Evolutionary conservation across 2,888 invertebrate genomes (phyloP), one percentile per base, ranked within the genome.

Genomic region (Chymomyza procnemis): DNA sequence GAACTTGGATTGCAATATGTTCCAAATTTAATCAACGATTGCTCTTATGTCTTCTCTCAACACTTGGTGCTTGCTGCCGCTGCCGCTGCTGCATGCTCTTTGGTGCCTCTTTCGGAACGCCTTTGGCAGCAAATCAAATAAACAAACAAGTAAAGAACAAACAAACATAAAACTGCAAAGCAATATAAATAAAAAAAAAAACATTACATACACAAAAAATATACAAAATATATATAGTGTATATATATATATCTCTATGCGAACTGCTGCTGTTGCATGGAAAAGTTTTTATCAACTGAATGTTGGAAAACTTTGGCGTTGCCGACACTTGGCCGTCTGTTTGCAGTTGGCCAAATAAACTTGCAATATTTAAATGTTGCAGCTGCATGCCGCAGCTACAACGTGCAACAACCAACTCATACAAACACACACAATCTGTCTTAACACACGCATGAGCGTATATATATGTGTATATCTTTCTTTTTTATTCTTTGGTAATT

Each of bases 271-370:
- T 41, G 34, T 3, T 41, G 34, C 34, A 30, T 48, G 2, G 47
- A 30, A 50, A 80, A 78, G 58, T 72, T 75, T 73, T 68, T 70
- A 71, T 83, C 73, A 67, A 69, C 64, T 41, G 34, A 41, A 41
- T 41, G 34, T 12, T 64, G 67, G 9, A 34, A 22, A n/a, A 55
- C 21, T 52, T 48, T 56, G 50, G 55, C 65, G 64, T 63, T 67
- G 69, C 58, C 52, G 73, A 75, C 69, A 75, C 76, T 78, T 73
- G 59, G 67, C 66, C 63, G 22, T 54, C 54, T 63, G 54, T 55
- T 63, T 57, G 66, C 54, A 50, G 52, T 52, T 26, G 1, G 22
- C 50, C 63, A 59, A 59, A 59, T 22, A 14, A 62, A 65, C 54
- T 12, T 63, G 48, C 18, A 62, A 41, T 52, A 48, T 67, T 65